Evolutionary conservation across 2,888 invertebrate genomes (phyloP).

Genomic region (Caenorhabditis sp.): DNA sequence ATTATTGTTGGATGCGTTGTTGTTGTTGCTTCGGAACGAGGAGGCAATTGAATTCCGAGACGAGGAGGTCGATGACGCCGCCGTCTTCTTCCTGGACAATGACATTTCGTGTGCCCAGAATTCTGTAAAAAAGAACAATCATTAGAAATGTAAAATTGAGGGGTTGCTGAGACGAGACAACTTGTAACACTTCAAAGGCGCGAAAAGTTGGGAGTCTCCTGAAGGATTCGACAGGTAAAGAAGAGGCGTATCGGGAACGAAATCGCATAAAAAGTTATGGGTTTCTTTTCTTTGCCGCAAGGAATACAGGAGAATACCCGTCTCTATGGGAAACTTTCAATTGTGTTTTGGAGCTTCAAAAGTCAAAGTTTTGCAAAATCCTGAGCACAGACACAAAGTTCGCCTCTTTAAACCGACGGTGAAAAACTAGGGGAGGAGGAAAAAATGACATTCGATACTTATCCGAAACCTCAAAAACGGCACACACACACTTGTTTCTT

Average conservation of each 20-base stretch:
- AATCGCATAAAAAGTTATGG: constrained; percentile 64
- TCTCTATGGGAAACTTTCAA: neutral
- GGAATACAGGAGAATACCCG: neutral
- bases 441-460: constrained; percentile 46
- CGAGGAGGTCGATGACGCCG: constrained; percentile 48
- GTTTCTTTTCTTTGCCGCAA: constrained; percentile 45
- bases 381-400: constrained; percentile 18
- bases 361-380: constrained; percentile 1
- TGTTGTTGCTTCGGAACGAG: constrained; percentile 25
- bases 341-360: neutral
- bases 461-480: constrained; percentile 47
- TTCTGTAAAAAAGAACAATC: constrained; percentile 52
- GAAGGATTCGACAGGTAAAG: constrained; percentile 18
- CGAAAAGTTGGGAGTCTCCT: neutral
- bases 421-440: neutral
- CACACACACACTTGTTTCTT: constrained; percentile 45
- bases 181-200: constrained; percentile 22
- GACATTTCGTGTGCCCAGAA: constrained; percentile 70
- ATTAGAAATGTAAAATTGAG: neutral
- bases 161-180: constrained; percentile 5
- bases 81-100: constrained; percentile 59
- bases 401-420: constrained; percentile 15
- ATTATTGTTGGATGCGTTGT: constrained; percentile 35
- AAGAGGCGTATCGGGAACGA: constrained; percentile 44
- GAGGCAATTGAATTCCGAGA: constrained; percentile 51